Percentiles rank a stretch among this genome's conserved stretches.
These are phyloP conservation scores for Planococcus citri DNA, from an alignment of 1,140 invertebrate genomes.

Conservation along the genomic window DNA sequence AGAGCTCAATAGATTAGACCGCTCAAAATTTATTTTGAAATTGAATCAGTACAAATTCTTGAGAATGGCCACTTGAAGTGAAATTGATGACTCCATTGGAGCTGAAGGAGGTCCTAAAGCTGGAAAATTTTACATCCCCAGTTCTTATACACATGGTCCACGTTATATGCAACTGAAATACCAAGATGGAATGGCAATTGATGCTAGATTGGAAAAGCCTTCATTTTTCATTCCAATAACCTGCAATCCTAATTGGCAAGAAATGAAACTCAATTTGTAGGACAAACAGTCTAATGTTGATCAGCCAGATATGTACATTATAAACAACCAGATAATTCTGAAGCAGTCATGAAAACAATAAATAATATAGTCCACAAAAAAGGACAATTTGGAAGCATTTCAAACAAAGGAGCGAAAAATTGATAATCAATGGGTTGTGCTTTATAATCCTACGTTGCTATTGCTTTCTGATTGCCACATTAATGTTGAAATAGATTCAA, in stretches of 20 bases:
- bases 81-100: background rate
- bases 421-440: constrained; percentile 34
- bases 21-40: no score
- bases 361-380: constrained; percentile 36
- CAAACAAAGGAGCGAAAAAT: constrained; percentile 24
- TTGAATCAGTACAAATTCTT: background rate
- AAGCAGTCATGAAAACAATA: constrained; percentile 31
- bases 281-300: background rate
- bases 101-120: background rate
- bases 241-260: constrained; percentile 21
- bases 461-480: constrained; percentile 32
- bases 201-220: constrained; percentile 17
- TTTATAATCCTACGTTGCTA: constrained; percentile 31
- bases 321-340: constrained; percentile 23
- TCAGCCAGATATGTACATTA: constrained; percentile 24
- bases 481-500: constrained; percentile 33
- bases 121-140: constrained; percentile 11
- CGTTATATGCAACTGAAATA: constrained; percentile 18
- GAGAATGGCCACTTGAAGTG: background rate
- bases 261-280: constrained; percentile 17
- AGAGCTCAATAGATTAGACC: no score
- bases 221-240: constrained; percentile 23
- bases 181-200: constrained; percentile 23
- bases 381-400: constrained; percentile 22
- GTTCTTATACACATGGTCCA: constrained; percentile 16